phyloP scores from a whole-genome alignment of 2,888 invertebrate species.

The Galeruca laticollis region DNA sequence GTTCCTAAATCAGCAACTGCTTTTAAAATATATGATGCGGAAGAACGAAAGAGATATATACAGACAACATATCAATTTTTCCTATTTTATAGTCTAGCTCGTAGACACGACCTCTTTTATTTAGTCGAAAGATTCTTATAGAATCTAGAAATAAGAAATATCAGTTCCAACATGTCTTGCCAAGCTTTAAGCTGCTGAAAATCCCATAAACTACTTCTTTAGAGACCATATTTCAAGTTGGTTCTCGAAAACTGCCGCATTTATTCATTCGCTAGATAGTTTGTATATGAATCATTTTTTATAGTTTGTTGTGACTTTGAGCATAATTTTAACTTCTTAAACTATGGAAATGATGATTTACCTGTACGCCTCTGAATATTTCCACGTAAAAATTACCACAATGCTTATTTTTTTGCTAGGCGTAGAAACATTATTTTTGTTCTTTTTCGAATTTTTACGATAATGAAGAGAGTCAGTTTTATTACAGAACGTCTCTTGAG shows the following conservation, averaged over 20 bases:
- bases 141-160: slow-evolving; percentile 27
- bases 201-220: slow-evolving; percentile 31
- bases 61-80: background rate
- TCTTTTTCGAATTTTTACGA: slow-evolving; percentile 23
- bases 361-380: background rate
- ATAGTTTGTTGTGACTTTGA: no score
- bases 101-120: slow-evolving; percentile 4
- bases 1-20: no score
- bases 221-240: slow-evolving; percentile 29
- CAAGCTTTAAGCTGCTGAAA: slow-evolving; percentile 26
- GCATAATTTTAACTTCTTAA: no score
- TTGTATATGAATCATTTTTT: no score
- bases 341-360: no score
- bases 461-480: slow-evolving; percentile 26
- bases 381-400: background rate
- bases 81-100: slow-evolving; percentile 4
- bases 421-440: no score
- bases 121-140: slow-evolving; percentile 6
- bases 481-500: slow-evolving; percentile 12
- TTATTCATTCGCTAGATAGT: background rate
- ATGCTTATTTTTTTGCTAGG: no score
- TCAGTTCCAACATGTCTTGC: slow-evolving; percentile 25
- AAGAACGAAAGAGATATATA: no score
- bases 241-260: slow-evolving; percentile 20
- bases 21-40: no score